Evolutionary conservation across 53 echinoderm and acorn worm species (phyloP).

Genomic region (Glandiceps talaboti): DNA sequence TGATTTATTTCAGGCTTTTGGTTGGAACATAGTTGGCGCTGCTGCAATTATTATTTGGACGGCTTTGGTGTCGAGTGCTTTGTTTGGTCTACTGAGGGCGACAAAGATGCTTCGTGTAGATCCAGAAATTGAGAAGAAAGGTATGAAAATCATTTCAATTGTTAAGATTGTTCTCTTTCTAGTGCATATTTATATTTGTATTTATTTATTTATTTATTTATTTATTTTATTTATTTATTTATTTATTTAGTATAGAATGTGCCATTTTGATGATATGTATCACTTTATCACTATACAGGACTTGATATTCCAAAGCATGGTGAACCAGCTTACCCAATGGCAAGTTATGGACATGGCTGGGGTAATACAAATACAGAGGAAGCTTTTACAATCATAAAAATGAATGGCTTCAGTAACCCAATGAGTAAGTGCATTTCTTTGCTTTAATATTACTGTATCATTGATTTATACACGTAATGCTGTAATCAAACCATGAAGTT

Average conservation of each 20-base stretch:
- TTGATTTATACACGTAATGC: too few relatives aligned
- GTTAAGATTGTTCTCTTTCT: too few relatives aligned
- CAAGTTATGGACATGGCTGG: constrained; percentile 83
- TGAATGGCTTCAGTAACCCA: not conserved
- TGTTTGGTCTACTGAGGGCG: constrained; percentile 52
- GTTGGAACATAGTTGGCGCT: constrained; percentile 78
- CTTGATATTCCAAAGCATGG: constrained; percentile 91
- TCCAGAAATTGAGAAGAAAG: constrained; percentile 56
- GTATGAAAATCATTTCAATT: too few relatives aligned
- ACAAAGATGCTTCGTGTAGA: constrained; percentile 54
- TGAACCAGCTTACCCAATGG: constrained; percentile 70
- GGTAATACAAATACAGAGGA: not conserved
- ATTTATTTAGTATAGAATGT: too few relatives aligned
- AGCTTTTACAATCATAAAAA: not conserved
- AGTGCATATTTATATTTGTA: too few relatives aligned
- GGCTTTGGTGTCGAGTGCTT: constrained; percentile 16
- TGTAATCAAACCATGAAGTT: too few relatives aligned
- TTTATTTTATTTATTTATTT: too few relatives aligned
- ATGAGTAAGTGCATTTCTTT: too few relatives aligned
- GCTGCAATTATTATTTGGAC: constrained; percentile 59
- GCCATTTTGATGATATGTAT: too few relatives aligned
- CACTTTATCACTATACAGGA: constrained; percentile 19
- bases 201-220: too few relatives aligned
- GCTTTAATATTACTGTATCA: too few relatives aligned
- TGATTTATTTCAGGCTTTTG: constrained; percentile 29